phyloP scores from a whole-genome alignment of 2,113 vertebrate species.

The Elanoides forficatus region DNA sequence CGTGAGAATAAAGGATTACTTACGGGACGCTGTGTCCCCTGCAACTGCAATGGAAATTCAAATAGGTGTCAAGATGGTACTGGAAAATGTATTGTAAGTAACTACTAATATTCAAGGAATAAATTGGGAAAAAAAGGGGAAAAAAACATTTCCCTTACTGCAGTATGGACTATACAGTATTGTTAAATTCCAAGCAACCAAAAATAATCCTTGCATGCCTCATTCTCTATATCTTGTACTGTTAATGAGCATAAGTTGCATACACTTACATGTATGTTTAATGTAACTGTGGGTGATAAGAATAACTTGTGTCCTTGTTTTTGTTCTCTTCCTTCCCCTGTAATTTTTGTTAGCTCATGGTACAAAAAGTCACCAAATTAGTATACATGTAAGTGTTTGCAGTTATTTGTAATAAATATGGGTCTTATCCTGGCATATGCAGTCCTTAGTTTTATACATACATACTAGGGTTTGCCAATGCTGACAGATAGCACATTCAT shows the following conservation, averaged over 20 bases:
- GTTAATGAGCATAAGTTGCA: neutral
- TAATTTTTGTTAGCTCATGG: neutral
- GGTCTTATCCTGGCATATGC: neutral
- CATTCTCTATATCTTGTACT: neutral
- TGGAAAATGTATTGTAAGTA: conserved; percentile 90
- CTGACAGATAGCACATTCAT: neutral
- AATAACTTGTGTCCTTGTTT: neutral
- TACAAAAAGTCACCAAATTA: neutral
- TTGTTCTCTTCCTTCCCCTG: neutral
- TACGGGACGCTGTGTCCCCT: conserved; percentile 81
- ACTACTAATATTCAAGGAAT: neutral
- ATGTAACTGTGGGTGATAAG: neutral
- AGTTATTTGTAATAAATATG: neutral
- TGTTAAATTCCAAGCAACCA: neutral
- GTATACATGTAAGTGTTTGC: neutral
- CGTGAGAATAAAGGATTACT: conserved; percentile 70
- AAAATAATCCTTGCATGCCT: neutral
- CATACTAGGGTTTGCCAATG: neutral
- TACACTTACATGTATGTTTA: neutral
- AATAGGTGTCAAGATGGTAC: conserved; percentile 83
- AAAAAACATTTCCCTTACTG: neutral
- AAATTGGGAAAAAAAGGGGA: neutral
- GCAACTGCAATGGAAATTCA: conserved; percentile 86
- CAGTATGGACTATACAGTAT: neutral
- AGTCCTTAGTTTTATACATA: neutral